Evolutionary conservation across 2,888 invertebrate genomes (phyloP), one percentile per base, ranked within the genome.

Genomic region (Drosophila flavopinicola): DNA sequence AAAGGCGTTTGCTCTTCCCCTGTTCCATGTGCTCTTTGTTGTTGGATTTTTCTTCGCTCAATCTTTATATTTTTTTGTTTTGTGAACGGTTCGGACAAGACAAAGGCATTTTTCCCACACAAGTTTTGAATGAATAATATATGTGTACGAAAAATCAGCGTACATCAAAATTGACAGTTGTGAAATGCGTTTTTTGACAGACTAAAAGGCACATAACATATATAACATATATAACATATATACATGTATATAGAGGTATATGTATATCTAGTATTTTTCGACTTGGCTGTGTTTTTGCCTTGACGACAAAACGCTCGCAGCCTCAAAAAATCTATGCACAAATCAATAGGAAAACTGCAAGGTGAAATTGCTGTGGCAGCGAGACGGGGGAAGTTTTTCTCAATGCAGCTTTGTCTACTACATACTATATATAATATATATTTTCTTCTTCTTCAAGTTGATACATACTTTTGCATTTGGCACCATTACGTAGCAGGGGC

Each of bases 401-500:
- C 13, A 45, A 35, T 58, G 47, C 30, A 38, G n/a, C n/a, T n/a
- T n/a, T 29, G 17, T 23, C 20, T 5, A 10, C 23, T 41, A 17
- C 47, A 13, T 29, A 15, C 2, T 15, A 33, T 17, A 30, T 49
- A 15, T 33, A 37, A 32, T 52, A 24, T 32, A 24, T 47, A 6
- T 47, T 33, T 25, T 24, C 3, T 10, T 27, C 15, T 33, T 11
- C 23, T 47, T 53, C 33, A 15, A 23, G 27, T 38, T 32, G 53
- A 75, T 86, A 92, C 92, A 86, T 93, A 94, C 94, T 92, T 93
- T 93, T 92, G 94, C 92, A 93, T 94, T 92, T 85, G 94, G 93
- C 90, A 94, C 94, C 92, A 94, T 94, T 88, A 94, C 94, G 89
- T 94, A 94, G 92, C 94, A 94, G 89, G 94, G 93, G 75, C 94